These are phyloP conservation scores for Varecia variegata DNA, from an alignment of 2,797 vertebrate species.

Conservation along the genomic window DNA sequence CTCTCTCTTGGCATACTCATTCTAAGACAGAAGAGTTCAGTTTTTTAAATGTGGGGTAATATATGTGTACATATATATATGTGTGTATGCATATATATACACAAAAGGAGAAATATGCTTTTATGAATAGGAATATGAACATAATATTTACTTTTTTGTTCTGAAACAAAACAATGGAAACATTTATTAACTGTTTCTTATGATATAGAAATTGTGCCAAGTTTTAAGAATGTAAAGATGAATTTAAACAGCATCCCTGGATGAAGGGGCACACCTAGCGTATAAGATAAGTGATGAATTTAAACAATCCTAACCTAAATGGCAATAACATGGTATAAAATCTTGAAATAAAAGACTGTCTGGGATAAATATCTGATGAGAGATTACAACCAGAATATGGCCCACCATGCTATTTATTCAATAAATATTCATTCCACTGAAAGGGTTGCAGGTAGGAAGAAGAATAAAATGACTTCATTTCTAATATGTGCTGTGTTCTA, in stretches of 20 bases:
- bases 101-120: background rate
- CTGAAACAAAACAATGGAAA: background rate
- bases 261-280: background rate
- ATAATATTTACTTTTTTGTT: background rate
- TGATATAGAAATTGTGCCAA: background rate
- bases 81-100: background rate
- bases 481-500: background rate
- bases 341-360: background rate
- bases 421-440: background rate
- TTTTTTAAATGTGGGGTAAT: background rate
- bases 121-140: background rate
- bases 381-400: background rate
- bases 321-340: background rate
- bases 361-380: background rate
- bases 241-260: background rate
- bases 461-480: background rate
- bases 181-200: background rate
- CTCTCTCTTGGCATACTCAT: background rate
- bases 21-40: background rate
- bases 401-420: background rate
- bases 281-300: background rate
- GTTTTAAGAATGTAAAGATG: background rate
- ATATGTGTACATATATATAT: background rate
- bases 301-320: background rate
- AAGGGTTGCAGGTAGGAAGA: fast-evolving